Conservation (phyloP, 2,888 invertebrate genomes). For the Notocelia uddmanniana region DNA sequence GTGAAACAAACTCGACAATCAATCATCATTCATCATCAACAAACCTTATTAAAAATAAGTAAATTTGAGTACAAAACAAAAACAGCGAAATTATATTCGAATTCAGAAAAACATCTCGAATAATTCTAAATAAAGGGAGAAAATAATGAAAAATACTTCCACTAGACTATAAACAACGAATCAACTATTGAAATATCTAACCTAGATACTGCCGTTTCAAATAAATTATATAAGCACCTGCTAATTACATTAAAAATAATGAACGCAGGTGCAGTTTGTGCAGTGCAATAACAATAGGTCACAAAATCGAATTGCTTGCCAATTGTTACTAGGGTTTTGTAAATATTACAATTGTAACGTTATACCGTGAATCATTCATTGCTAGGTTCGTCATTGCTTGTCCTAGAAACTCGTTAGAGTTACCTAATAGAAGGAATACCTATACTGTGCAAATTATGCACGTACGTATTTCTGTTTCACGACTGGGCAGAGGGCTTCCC, state of each 20-base stretch:
- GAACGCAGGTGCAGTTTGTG: slow-evolving; percentile 15
- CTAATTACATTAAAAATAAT: slow-evolving; percentile 5
- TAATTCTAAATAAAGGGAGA: no score
- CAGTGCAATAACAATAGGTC: slow-evolving; percentile 26
- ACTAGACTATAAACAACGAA: no score
- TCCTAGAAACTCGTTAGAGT: slow-evolving; percentile 4
- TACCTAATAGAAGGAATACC: not conserved
- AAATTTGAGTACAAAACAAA: no score
- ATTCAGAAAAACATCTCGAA: no score
- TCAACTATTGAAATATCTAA: not conserved
- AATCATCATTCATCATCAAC: no score
- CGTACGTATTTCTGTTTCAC: no score
- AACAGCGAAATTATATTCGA: no score
- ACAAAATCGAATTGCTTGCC: slow-evolving; percentile 6
- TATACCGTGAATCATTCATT: slow-evolving; percentile 10
- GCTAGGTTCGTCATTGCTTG: slow-evolving; percentile 21
- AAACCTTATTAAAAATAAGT: no score
- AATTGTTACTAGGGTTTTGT: slow-evolving; percentile 6
- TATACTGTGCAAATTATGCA: not conserved
- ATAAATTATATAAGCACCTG: slow-evolving; percentile 5
- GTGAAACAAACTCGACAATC: no score
- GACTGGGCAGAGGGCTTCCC: no score
- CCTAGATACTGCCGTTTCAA: not conserved
- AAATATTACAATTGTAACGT: slow-evolving; percentile 23
- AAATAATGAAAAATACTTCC: no score